phyloP scores from a whole-genome alignment of 30 jellyfish, hydroid and myxozoan species.

The Turritopsis dohrnii region DNA sequence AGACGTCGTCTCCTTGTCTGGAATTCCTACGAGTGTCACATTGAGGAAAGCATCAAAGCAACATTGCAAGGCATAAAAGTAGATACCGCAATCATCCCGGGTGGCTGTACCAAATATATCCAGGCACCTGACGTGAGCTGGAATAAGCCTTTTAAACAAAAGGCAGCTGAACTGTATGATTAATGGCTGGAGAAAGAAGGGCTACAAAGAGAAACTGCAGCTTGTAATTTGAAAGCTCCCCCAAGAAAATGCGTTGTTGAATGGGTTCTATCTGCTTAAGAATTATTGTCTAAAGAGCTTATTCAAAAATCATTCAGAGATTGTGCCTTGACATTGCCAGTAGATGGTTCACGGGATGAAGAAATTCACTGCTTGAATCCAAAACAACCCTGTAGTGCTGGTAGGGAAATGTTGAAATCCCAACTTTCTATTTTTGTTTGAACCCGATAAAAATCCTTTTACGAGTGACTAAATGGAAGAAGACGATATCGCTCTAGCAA shows the following conservation, averaged over 20 bases:
- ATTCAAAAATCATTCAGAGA: no score
- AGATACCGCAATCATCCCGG: slow-evolving; percentile 38
- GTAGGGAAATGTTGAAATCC: slow-evolving; percentile 3
- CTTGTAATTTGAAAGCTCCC: slow-evolving; percentile 39
- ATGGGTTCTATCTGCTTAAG: slow-evolving; percentile 32
- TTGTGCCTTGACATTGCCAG: no score
- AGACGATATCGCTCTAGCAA: neutral
- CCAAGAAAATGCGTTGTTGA: slow-evolving; percentile 28
- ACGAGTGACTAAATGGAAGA: neutral
- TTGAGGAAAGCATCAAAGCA: neutral
- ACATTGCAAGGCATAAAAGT: neutral
- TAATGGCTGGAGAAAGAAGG: slow-evolving; percentile 27
- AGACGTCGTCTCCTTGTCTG: slow-evolving; percentile 28
- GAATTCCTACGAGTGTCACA: slow-evolving; percentile 39
- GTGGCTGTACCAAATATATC: slow-evolving; percentile 17
- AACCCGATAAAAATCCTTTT: neutral
- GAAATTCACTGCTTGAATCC: neutral
- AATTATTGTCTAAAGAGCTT: no score
- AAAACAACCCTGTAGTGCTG: neutral
- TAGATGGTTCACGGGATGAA: no score
- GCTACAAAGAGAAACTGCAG: slow-evolving; percentile 6
- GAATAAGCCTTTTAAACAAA: no score
- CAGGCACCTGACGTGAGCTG: slow-evolving; percentile 43
- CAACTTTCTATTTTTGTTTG: neutral
- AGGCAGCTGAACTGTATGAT: slow-evolving; percentile 19